phyloP scores from a whole-genome alignment of 2,888 invertebrate species.

The Diarsia brunnea region DNA sequence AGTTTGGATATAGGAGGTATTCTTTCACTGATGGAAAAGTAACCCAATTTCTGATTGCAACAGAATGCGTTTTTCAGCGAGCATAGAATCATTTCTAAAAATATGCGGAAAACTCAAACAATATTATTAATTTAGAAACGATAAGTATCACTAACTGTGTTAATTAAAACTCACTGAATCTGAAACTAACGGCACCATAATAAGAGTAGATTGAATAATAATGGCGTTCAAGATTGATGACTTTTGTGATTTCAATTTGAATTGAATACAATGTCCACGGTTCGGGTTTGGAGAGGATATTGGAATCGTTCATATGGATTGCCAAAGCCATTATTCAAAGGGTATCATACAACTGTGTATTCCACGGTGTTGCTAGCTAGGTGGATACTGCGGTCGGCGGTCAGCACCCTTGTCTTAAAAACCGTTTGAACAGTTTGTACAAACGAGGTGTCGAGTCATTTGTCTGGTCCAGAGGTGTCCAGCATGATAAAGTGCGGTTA shows the following conservation, averaged over 20 bases:
- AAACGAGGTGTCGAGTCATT: constrained; percentile 56
- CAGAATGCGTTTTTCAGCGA: background rate
- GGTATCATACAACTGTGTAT: constrained; percentile 23
- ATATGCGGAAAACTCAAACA: background rate
- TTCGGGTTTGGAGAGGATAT: constrained; percentile 48
- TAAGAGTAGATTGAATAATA: constrained; percentile 61
- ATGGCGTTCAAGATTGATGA: constrained; percentile 71
- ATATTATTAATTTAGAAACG: background rate
- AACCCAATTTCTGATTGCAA: background rate
- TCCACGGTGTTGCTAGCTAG: background rate
- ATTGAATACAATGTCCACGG: constrained; percentile 63
- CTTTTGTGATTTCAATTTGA: constrained; percentile 66
- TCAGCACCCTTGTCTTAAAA: constrained; percentile 58
- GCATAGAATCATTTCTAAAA: constrained; percentile 7
- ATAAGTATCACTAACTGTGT: constrained; percentile 16
- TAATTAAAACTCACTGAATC: constrained; percentile 25
- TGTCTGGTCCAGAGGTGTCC: constrained; percentile 21
- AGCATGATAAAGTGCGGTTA: constrained; percentile 40
- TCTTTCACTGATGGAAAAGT: background rate
- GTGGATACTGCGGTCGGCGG: constrained; percentile 42
- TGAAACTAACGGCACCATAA: constrained; percentile 39
- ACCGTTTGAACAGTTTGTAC: constrained; percentile 45
- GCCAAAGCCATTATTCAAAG: constrained; percentile 43
- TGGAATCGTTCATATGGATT: constrained; percentile 46
- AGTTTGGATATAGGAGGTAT: background rate